A percentile compares a stretch with the other conserved stretches of the same genome.
Evolutionary conservation across 2,113 vertebrate genomes (phyloP).

Genomic region (Phaethon lepturus): DNA sequence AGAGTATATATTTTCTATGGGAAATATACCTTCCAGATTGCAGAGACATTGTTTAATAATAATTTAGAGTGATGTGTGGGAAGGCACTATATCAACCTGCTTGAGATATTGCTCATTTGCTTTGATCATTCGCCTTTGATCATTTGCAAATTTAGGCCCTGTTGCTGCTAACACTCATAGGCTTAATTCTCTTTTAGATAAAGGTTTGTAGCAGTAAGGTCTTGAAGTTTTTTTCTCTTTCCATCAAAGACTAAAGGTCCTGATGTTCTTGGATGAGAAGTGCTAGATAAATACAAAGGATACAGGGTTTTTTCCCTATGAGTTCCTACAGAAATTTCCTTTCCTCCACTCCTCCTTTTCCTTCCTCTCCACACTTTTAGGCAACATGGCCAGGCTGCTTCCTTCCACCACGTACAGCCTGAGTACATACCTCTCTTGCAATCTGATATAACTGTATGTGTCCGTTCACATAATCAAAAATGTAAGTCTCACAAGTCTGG

Average conservation of each 20-base stretch:
- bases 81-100: conserved; percentile 5
- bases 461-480: neutral
- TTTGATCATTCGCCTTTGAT: conserved; percentile 59
- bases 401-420: neutral
- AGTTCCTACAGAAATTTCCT: neutral
- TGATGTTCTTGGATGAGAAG: conserved; percentile 4
- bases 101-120: conserved; percentile 15
- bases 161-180: neutral
- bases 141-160: conserved; percentile 26
- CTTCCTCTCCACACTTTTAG: neutral
- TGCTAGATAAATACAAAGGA: neutral
- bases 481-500: neutral
- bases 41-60: conserved; percentile 21
- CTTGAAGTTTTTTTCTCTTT: neutral
- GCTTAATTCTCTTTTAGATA: conserved; percentile 25
- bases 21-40: neutral
- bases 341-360: neutral
- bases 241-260: neutral
- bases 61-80: neutral
- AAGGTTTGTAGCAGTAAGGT: conserved; percentile 19
- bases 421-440: neutral
- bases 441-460: neutral
- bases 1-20: neutral
- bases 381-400: neutral
- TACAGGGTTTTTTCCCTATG: neutral